These are phyloP conservation scores for Sphaeramia orbicularis DNA, from an alignment of 2,797 vertebrate species.

Conservation along the genomic window DNA sequence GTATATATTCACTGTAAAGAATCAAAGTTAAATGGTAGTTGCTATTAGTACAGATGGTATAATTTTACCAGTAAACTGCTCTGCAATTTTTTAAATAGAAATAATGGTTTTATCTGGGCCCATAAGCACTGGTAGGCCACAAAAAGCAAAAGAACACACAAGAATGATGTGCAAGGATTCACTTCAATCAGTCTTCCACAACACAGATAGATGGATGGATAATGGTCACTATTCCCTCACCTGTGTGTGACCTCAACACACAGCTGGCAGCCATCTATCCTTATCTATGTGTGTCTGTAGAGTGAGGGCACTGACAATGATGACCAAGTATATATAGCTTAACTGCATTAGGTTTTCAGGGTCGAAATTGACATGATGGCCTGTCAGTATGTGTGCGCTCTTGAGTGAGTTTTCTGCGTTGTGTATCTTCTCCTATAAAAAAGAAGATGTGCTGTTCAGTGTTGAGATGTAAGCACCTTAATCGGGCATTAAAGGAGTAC, in stretches of 20 bases:
- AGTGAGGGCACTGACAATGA: slow-evolving; percentile 52
- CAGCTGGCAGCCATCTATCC: slow-evolving; percentile 61
- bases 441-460: too few relatives aligned
- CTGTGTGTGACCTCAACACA: slow-evolving; percentile 64
- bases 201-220: slow-evolving; percentile 38
- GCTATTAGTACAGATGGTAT: too few relatives aligned
- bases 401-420: background rate
- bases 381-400: slow-evolving; percentile 7
- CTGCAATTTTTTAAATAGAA: too few relatives aligned
- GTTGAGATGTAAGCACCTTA: too few relatives aligned
- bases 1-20: too few relatives aligned
- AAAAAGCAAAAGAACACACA: too few relatives aligned
- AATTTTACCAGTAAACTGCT: too few relatives aligned
- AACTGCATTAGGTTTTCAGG: slow-evolving; percentile 43
- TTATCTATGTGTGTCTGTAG: slow-evolving; percentile 53
- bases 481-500: too few relatives aligned
- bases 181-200: slow-evolving; percentile 2
- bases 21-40: too few relatives aligned
- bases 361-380: slow-evolving; percentile 23
- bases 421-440: background rate
- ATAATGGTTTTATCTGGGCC: too few relatives aligned
- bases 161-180: too few relatives aligned
- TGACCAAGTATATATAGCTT: slow-evolving; percentile 65
- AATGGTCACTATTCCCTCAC: slow-evolving; percentile 58
- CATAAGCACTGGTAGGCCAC: too few relatives aligned